Conservation (phyloP, 2,113 vertebrate genomes). For the Saccopteryx bilineata region DNA sequence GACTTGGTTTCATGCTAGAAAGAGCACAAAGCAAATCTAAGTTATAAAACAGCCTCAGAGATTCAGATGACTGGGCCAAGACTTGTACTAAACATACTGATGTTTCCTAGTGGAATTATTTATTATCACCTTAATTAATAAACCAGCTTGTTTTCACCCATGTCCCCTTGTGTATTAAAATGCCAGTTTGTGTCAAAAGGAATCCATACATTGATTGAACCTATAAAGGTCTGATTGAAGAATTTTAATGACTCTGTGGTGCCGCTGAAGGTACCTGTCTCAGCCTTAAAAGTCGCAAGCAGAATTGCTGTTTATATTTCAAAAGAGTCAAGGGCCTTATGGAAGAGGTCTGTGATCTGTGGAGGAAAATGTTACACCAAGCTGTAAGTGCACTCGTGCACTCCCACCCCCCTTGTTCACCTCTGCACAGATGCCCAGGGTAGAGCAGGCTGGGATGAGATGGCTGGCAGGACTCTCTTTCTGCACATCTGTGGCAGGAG, state of each 20-base stretch:
- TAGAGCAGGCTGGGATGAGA: not conserved
- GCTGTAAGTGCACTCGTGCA: not conserved
- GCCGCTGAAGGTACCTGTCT: not conserved
- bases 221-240: not conserved
- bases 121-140: constrained; percentile 81
- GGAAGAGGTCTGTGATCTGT: constrained; percentile 3
- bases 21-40: constrained; percentile 53
- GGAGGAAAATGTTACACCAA: not conserved
- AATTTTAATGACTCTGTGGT: constrained; percentile 58
- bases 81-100: constrained; percentile 43
- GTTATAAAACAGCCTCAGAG: constrained; percentile 65
- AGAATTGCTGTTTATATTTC: constrained; percentile 75
- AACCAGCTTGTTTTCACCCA: constrained; percentile 67
- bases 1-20: constrained; percentile 61
- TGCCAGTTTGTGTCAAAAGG: constrained; percentile 63
- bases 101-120: constrained; percentile 69
- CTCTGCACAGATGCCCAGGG: not conserved
- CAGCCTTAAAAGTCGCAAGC: constrained; percentile 41
- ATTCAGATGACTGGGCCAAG: constrained; percentile 60
- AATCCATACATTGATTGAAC: constrained; percentile 52
- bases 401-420: accelerated
- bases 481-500: not conserved
- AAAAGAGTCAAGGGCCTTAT: not conserved
- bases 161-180: constrained; percentile 59
- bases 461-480: not conserved